Conservation (phyloP, 2,888 invertebrate species). For the Drosophila ezoana region DNA sequence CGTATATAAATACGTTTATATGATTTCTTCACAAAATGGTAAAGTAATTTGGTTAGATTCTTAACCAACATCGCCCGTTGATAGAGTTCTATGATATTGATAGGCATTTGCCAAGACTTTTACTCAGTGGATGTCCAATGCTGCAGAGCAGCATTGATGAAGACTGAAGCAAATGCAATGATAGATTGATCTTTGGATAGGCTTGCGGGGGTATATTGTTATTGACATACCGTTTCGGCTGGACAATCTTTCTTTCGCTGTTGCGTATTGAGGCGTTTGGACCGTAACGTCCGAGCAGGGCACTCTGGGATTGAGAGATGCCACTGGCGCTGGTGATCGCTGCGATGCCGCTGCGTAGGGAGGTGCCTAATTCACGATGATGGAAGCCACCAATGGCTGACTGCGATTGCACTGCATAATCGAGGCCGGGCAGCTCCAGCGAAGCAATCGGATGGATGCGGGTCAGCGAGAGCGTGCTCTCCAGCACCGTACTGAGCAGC, state of each 20-base stretch:
- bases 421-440: constrained; percentile 84
- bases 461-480: constrained; percentile 85
- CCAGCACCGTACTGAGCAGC: constrained; percentile 84
- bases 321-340: constrained; percentile 73
- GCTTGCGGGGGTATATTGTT: not conserved
- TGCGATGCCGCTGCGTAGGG: constrained; percentile 79
- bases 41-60: not conserved
- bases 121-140: not conserved
- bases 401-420: constrained; percentile 83
- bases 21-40: too few relatives aligned
- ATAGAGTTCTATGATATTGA: too few relatives aligned
- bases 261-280: constrained; percentile 81
- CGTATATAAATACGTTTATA: too few relatives aligned
- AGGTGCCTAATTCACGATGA: constrained; percentile 80
- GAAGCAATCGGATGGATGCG: constrained; percentile 85
- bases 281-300: constrained; percentile 78
- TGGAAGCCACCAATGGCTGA: constrained; percentile 71
- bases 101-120: too few relatives aligned
- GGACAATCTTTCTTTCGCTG: constrained; percentile 82
- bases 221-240: constrained; percentile 84
- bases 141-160: not conserved
- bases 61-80: not conserved
- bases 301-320: constrained; percentile 72
- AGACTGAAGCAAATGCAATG: not conserved
- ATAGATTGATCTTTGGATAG: not conserved